Conservation (phyloP, 2,888 invertebrate genomes). For the Phorcus lineatus region DNA sequence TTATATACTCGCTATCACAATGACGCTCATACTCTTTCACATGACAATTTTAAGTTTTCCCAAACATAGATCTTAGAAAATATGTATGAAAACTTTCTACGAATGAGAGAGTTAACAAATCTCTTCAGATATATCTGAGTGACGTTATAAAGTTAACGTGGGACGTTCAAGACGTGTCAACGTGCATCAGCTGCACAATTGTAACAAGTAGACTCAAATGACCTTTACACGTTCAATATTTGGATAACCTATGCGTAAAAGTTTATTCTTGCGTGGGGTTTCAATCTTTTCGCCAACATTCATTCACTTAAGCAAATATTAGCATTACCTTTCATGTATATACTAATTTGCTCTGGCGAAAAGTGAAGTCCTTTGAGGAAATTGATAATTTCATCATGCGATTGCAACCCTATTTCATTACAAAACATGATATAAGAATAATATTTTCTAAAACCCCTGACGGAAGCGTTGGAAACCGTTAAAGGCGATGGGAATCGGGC, state of each 20-base stretch:
- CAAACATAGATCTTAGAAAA: too few species aligned
- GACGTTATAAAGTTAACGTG: too few species aligned
- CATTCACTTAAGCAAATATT: background rate
- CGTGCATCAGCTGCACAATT: too few species aligned
- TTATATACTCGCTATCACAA: too few species aligned
- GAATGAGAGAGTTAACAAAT: too few species aligned
- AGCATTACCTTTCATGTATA: background rate
- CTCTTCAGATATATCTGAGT: too few species aligned
- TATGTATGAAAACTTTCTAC: too few species aligned
- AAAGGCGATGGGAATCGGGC: background rate
- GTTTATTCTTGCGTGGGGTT: background rate
- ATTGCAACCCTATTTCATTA: background rate
- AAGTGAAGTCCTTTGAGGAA: background rate
- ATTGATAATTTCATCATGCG: background rate
- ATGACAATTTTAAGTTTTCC: too few species aligned
- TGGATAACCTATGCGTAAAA: background rate
- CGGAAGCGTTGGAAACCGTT: background rate
- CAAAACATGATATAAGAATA: slow-evolving; percentile 5
- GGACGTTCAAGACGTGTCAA: too few species aligned
- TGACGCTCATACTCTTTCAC: too few species aligned
- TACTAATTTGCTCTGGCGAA: background rate
- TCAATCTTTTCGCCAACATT: background rate
- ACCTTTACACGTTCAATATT: too few species aligned
- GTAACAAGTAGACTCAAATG: too few species aligned
- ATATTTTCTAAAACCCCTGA: background rate